These are phyloP conservation scores for Oreochromis tanganicae DNA, from an alignment of 2,113 vertebrate species.

Conservation along the genomic window DNA sequence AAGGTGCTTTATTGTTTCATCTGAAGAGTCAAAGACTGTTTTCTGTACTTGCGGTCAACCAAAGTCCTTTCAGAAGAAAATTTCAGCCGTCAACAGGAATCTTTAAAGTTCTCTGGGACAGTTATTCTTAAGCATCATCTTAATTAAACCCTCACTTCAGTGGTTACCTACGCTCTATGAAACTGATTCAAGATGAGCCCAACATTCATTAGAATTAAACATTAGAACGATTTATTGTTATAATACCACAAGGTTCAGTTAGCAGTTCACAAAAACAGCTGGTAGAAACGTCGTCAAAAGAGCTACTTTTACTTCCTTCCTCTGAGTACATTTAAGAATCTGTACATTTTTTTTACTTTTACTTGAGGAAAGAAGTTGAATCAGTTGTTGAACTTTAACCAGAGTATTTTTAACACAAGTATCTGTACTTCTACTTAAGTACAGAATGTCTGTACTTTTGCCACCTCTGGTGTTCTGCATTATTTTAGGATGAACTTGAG, in stretches of 20 bases:
- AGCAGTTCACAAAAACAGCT: not conserved
- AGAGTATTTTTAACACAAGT: not conserved
- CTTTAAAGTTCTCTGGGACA: not conserved
- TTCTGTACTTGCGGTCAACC: not conserved
- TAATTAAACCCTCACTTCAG: not conserved
- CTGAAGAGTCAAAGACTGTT: not conserved
- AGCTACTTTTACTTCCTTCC: not conserved
- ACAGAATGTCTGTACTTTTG: not conserved
- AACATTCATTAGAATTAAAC: not conserved
- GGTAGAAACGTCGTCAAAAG: not conserved
- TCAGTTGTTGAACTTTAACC: not conserved
- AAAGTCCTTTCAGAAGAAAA: not conserved
- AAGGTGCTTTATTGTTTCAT: not conserved
- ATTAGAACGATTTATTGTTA: not conserved
- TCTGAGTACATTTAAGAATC: not conserved
- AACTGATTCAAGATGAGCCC: accelerated
- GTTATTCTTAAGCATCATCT: not conserved
- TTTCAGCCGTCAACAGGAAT: not conserved
- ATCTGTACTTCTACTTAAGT: not conserved
- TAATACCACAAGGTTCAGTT: not conserved
- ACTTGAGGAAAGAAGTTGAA: not conserved
- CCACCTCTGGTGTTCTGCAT: not conserved
- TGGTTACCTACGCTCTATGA: not conserved
- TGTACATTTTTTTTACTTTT: not conserved
- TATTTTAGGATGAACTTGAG: constrained; percentile 36